Evolutionary conservation across 1,140 invertebrate species (phyloP), one percentile per base, ranked within the genome.

Genomic region (Drosophila virilis): DNA sequence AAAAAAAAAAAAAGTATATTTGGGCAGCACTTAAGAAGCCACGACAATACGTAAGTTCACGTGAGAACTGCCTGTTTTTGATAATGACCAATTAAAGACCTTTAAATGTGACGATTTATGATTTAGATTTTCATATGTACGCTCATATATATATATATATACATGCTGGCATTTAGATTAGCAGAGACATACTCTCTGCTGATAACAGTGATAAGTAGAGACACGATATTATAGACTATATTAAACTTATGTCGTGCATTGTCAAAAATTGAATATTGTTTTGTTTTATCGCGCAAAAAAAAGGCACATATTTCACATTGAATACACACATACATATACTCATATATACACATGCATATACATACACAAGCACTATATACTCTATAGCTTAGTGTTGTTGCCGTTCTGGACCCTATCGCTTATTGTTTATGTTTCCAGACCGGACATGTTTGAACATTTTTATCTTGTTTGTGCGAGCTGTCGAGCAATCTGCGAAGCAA

Each of bases 41-140:
- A 66, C 40, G 12, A 33, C 37, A 46, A 35, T 28, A 46, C 28
- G 22, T 10, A 35, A 50, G 68, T 75, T 75, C 81, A 85, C 82
- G 81, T 69, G 60, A 17, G 51, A 72, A 58, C 59, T 60, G 69
- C 71, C 78, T 85, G 83, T 37, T 88, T 82, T 76, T 38, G 83
- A 85, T 85, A 78, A 69, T 59, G 52, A 12, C 48, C 54, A 48
- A 61, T 70, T 71, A 28, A 8, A 66, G 54, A 82, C 55, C 75
- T 76, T 85, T 88, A 67, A 43, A 15, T 52, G 46, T 73, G 78
- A 73, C 78, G 71, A 35, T 50, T 8, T 17, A 15, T 13, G 40
- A 55, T 80, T 67, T n/a, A 71, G 65, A 70, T 61, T 52, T 61
- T 38, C n/a, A 45, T 13, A 22, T 33, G 28, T 37, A 32, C 13